Conservation (phyloP, 1,140 invertebrate species). For the Phenacoccus solenopsis region DNA sequence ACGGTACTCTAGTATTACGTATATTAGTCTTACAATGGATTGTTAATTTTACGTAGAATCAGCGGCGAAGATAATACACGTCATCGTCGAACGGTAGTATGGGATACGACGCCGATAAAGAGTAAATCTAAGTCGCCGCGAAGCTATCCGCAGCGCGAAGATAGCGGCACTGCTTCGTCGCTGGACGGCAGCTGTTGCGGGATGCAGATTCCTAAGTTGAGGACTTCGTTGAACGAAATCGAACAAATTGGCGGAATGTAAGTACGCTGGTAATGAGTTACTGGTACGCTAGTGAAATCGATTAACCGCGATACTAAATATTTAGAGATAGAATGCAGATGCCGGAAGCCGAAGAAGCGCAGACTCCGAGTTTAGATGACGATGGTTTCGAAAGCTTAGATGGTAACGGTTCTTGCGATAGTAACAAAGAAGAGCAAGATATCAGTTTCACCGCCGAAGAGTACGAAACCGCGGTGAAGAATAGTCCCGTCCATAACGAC, state of each 20-base stretch:
- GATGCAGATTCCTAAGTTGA: slow-evolving; percentile 1
- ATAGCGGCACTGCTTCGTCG: slow-evolving; percentile 13
- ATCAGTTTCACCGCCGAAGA: slow-evolving; percentile 9
- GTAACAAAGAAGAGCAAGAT: slow-evolving; percentile 34
- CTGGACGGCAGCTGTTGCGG: neutral
- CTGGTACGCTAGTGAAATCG: no score
- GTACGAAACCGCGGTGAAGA: slow-evolving; percentile 1
- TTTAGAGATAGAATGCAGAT: slow-evolving; percentile 24
- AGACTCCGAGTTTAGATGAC: slow-evolving; percentile 40
- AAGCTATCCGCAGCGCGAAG: neutral
- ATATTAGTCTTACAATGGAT: no score
- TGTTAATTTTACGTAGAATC: neutral
- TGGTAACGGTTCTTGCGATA: slow-evolving; percentile 62
- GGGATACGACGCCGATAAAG: slow-evolving; percentile 24
- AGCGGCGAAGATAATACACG: neutral
- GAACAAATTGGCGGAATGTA: slow-evolving; percentile 24
- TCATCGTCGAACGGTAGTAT: slow-evolving; percentile 19
- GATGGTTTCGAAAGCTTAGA: slow-evolving; percentile 79
- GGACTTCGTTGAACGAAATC: slow-evolving; percentile 19
- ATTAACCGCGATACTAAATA: no score
- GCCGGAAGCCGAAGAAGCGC: slow-evolving; percentile 4
- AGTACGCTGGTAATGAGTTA: neutral
- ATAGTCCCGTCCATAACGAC: neutral
- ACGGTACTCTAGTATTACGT: no score
- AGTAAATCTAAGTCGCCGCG: slow-evolving; percentile 16